Evolutionary conservation across 2,797 vertebrate genomes (phyloP), one percentile per base, ranked within the genome.

Genomic region (Siniperca obscura): DNA sequence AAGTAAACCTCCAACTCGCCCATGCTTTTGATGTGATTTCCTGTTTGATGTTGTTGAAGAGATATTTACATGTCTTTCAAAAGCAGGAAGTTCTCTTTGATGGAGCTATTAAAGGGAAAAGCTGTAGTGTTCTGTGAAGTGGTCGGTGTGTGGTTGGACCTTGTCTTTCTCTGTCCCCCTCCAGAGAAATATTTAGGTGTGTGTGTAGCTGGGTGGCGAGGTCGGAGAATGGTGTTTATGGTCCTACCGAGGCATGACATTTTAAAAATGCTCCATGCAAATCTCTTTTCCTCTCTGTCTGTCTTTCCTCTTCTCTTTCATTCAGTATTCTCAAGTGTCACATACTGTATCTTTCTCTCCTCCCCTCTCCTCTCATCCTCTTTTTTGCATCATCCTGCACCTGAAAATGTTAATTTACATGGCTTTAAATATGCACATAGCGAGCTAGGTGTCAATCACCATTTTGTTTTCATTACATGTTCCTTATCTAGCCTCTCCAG

Each of bases 401-500:
- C 80, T 86, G 74, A 74, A 85, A 80, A 90, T 86, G 52, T 59
- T 44, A 75, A 91, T 83, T 65, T 25, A 40, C 82, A 50, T 11
- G 46, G 44, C 84, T 80, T 84, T 80, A 82, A 86, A 89, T 85
- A 75, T 55, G 70, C 85, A 55, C 76, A 57, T 10, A 46, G 52
- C 14, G 7, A 79, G 42, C 70, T 17, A 36, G 74, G 76, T 89
- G 87, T 88, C 91, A 91, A 80, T 92, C 87, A 89, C 68, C 70
- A 38, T 85, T 86, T 90, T 73, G 83, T 90, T 91, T 88, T 83
- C 76, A 78, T 78, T 74, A 62, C 86, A 65, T 56, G 34, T 80
- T 72, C 65, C 87, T 92, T 90, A 92, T 92, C 91, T 83, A 5
- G 76, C 70, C 74, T 87, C 57, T 81, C 84, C 91, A 92, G 89